These are phyloP conservation scores for Ceratothoa steindachneri DNA, from an alignment of 2,888 invertebrate species.

Conservation along the genomic window DNA sequence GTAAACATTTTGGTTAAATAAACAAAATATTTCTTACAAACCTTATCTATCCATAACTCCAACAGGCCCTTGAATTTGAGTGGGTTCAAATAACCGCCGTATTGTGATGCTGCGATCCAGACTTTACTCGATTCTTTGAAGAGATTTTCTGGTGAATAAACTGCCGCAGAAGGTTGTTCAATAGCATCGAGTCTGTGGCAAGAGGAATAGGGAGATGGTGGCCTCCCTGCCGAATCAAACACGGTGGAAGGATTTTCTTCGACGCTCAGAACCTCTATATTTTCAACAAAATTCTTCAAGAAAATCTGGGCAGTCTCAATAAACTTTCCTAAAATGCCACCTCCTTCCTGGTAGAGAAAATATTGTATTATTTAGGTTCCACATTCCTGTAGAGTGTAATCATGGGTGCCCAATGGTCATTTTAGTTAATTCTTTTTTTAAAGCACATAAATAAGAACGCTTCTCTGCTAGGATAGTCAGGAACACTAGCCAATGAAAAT, in stretches of 20 bases:
- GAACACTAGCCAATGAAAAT: too few species aligned
- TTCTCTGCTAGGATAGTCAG: too few species aligned
- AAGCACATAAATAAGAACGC: too few species aligned
- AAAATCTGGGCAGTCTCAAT: neutral
- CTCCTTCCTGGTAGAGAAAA: neutral
- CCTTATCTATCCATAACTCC: neutral
- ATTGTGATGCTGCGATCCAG: neutral
- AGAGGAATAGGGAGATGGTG: neutral
- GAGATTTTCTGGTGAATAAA: too few species aligned
- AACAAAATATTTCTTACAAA: too few species aligned
- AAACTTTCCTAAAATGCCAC: neutral
- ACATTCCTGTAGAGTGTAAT: too few species aligned
- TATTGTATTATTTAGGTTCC: too few species aligned
- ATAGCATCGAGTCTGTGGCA: neutral
- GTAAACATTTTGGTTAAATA: too few species aligned
- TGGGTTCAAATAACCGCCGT: neutral
- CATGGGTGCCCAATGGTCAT: too few species aligned
- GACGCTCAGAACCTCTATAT: neutral
- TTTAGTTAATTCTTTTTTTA: too few species aligned
- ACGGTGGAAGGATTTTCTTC: neutral
- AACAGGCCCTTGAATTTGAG: neutral
- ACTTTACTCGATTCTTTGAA: constrained; percentile 3
- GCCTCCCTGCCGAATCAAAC: neutral
- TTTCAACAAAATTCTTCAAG: neutral
- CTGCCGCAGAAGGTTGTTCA: neutral